Evolutionary conservation across 2,888 invertebrate genomes (phyloP).

Genomic region (Sminthurinus aureus): DNA sequence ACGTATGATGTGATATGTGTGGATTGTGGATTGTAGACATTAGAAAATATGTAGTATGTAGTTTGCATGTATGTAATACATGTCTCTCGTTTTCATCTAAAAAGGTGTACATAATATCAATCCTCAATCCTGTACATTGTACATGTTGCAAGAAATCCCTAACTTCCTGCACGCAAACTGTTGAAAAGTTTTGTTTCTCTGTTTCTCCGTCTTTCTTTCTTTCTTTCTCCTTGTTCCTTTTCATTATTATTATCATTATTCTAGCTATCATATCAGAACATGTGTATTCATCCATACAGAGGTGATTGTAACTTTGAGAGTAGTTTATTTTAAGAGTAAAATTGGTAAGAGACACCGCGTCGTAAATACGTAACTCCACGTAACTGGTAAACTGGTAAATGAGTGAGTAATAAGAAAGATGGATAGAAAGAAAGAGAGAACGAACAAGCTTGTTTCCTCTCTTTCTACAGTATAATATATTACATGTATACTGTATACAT

Average conservation of each 20-base stretch:
- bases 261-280: background rate
- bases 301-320: background rate
- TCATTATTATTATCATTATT: background rate
- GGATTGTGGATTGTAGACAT: no score
- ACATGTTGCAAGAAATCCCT: background rate
- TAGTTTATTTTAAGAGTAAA: background rate
- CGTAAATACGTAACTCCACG: background rate
- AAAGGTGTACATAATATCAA: slow-evolving; percentile 27
- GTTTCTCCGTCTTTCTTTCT: background rate
- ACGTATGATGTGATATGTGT: no score
- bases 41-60: no score
- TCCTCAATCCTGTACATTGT: no score
- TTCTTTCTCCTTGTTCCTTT: background rate
- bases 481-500: no score
- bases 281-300: background rate
- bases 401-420: no score
- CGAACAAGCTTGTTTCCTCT: background rate
- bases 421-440: no score
- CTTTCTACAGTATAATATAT: background rate
- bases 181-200: background rate
- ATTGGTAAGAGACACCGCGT: background rate
- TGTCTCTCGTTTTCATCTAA: background rate
- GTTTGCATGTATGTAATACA: background rate
- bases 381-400: no score
- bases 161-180: slow-evolving; percentile 43